Percentiles rank a stretch among this genome's conserved stretches.
These are phyloP conservation scores for Cotesia vestalis DNA, from an alignment of 1,140 invertebrate species.

Conservation along the genomic window DNA sequence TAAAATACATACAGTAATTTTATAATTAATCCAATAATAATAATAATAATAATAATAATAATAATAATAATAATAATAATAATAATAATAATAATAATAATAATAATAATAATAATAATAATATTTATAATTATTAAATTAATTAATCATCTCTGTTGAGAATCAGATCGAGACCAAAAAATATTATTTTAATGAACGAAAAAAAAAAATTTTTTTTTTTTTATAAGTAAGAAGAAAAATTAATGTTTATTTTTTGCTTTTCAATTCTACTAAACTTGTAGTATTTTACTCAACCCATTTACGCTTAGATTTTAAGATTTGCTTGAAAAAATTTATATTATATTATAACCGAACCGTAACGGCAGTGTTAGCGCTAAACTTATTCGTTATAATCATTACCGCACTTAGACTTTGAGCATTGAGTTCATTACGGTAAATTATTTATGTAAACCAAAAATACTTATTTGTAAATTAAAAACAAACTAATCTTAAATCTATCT, in stretches of 20 bases:
- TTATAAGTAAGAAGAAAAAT: not conserved
- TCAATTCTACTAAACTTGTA: not conserved
- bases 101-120: constrained; percentile 38
- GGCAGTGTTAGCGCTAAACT: constrained; percentile 14
- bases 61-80: constrained; percentile 35
- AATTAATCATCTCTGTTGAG: constrained; percentile 27
- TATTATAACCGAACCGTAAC: not conserved
- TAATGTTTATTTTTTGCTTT: not conserved
- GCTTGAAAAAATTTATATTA: not conserved
- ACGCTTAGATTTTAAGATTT: not conserved
- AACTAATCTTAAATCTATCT: no score
- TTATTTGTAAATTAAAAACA: no score
- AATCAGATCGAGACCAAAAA: constrained; percentile 32
- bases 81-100: constrained; percentile 34
- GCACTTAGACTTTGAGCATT: constrained; percentile 12
- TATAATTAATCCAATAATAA: constrained; percentile 24
- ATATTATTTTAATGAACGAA: constrained; percentile 36
- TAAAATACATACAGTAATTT: constrained; percentile 19
- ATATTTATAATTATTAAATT: constrained; percentile 38
- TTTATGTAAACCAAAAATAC: constrained; percentile 6
- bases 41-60: constrained; percentile 34
- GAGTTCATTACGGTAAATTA: constrained; percentile 25
- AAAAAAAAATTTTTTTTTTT: not conserved
- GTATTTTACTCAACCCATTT: constrained; percentile 25
- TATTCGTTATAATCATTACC: not conserved